Evolutionary conservation across 2,113 vertebrate species (phyloP).

Genomic region (Ciconia stormi): DNA sequence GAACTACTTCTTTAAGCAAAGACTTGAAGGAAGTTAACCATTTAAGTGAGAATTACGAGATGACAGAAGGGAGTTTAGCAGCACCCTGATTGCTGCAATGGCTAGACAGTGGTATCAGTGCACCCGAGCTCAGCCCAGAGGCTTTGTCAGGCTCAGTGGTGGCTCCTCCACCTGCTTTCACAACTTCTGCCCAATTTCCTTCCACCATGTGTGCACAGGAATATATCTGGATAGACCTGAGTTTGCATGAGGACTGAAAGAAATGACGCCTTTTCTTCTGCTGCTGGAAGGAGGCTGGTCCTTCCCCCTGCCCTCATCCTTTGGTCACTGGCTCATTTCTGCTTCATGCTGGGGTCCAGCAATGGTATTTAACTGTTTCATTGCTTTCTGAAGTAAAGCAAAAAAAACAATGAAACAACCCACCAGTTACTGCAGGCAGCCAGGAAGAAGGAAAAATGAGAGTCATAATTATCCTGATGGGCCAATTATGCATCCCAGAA

Average conservation of each 20-base stretch:
- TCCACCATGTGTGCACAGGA: background rate
- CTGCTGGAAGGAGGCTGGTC: background rate
- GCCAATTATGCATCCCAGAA: background rate
- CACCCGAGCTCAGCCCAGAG: background rate
- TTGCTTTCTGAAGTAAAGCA: background rate
- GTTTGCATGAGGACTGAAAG: background rate
- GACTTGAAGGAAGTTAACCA: background rate
- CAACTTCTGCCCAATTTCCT: background rate
- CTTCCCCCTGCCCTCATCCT: background rate
- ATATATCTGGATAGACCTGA: background rate
- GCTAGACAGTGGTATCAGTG: background rate
- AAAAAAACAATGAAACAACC: background rate
- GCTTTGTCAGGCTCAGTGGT: background rate
- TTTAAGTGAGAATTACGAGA: background rate
- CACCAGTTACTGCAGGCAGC: background rate
- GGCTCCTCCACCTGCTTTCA: background rate
- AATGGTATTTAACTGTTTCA: background rate
- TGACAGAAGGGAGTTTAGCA: background rate
- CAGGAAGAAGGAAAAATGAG: background rate
- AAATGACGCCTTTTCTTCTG: background rate
- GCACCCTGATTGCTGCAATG: background rate
- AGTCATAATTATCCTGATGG: background rate
- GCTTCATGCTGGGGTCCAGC: background rate
- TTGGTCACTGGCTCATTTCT: background rate
- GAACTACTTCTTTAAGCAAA: background rate